Conservation (phyloP, 2,888 invertebrate genomes). For the Liodrosophila aerea region DNA sequence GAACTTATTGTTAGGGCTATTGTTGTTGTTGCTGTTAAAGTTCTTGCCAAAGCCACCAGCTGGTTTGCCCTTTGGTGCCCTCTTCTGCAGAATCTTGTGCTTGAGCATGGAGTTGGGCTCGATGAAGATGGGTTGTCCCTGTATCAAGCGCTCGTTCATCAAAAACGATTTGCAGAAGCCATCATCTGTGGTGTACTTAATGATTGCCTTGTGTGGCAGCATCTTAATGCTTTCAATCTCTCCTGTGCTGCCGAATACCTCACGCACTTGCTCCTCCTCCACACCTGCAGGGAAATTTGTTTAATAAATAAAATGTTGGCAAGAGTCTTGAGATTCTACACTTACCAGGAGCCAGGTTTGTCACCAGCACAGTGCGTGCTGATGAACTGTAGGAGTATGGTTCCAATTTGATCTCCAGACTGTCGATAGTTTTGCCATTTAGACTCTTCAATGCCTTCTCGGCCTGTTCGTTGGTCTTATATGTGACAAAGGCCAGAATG, state of each 20-base stretch:
- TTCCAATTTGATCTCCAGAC: constrained; percentile 56
- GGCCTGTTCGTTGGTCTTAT: constrained; percentile 41
- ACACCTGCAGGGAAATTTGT: constrained; percentile 35
- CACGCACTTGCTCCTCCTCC: constrained; percentile 49
- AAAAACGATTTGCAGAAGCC: constrained; percentile 75
- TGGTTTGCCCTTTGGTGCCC: neutral
- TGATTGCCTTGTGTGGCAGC: constrained; percentile 41
- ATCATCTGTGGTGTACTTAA: constrained; percentile 65
- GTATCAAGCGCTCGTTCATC: constrained; percentile 51
- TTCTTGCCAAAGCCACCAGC: constrained; percentile 9
- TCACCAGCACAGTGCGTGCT: constrained; percentile 35
- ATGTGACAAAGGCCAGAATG: constrained; percentile 66
- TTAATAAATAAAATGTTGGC: no score
- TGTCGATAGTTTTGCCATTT: constrained; percentile 54
- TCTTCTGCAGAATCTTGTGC: constrained; percentile 19
- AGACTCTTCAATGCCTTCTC: constrained; percentile 57
- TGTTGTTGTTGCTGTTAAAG: constrained; percentile 6
- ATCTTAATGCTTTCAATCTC: constrained; percentile 48
- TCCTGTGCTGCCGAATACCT: constrained; percentile 56
- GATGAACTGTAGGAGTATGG: constrained; percentile 24
- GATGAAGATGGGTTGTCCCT: constrained; percentile 61
- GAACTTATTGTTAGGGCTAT: constrained; percentile 3
- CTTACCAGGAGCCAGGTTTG: constrained; percentile 46
- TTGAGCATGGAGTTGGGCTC: constrained; percentile 72
- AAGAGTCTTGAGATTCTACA: no score